phyloP scores from a whole-genome alignment of 2,113 vertebrate species.

The Antechinus flavipes region DNA sequence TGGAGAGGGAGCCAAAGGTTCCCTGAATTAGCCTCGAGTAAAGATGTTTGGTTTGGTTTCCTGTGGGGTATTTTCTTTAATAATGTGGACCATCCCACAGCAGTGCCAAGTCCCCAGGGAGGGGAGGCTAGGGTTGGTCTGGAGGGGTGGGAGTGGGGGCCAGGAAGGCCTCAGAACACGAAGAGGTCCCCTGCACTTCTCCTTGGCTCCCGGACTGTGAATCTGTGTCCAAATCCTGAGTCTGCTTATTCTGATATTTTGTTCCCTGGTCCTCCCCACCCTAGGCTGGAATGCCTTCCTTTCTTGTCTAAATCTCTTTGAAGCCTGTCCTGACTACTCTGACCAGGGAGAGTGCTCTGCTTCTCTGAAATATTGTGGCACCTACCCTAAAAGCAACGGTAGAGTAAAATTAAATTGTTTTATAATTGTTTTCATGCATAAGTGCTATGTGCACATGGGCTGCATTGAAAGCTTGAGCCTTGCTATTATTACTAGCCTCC shows the following conservation, averaged over 20 bases:
- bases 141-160: not conserved
- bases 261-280: not conserved
- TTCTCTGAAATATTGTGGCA: not conserved
- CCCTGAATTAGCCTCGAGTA: constrained; percentile 64
- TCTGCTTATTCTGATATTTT: constrained; percentile 7
- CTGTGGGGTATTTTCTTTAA: constrained; percentile 74
- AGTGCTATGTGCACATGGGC: not conserved
- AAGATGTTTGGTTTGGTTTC: constrained; percentile 75
- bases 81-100: constrained; percentile 46
- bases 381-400: not conserved
- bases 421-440: not conserved
- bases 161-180: not conserved
- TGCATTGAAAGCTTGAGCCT: not conserved
- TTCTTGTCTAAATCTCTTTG: not conserved
- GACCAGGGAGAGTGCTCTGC: not conserved
- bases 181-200: not conserved
- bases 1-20: constrained; percentile 76
- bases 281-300: not conserved
- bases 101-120: not conserved
- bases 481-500: not conserved
- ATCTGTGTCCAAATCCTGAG: constrained; percentile 54
- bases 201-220: constrained; percentile 29
- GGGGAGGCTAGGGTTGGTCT: not conserved
- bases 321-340: not conserved
- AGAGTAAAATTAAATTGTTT: not conserved